Evolutionary conservation across 2,797 vertebrate species (phyloP).

Genomic region (Tokudaia muenninki): DNA sequence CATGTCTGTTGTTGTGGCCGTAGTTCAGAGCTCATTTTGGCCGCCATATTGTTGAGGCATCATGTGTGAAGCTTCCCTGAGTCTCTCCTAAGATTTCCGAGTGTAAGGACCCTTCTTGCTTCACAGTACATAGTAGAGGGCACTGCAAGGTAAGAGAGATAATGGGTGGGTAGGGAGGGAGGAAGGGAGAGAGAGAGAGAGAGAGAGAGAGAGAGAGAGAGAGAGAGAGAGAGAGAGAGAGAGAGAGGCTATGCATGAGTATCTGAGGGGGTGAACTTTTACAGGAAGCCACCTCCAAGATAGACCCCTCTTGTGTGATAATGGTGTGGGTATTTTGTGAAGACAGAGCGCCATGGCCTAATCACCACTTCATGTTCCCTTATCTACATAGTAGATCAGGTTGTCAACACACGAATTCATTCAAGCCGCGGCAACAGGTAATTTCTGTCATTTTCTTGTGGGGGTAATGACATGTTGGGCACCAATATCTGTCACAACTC

Average conservation of each 20-base stretch:
- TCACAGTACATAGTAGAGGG: not conserved
- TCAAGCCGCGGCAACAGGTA: not conserved
- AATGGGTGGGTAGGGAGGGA: too few relatives aligned
- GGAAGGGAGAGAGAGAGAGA: not conserved
- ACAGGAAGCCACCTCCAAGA: not conserved
- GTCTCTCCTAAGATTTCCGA: not conserved
- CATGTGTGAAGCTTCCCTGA: not conserved
- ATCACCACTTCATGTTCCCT: not conserved
- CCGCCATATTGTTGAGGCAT: not conserved
- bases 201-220: not conserved
- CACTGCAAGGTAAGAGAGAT: not conserved
- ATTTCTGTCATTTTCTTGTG: not conserved
- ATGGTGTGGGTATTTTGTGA: too few relatives aligned
- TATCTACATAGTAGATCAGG: not conserved
- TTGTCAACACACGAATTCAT: too few relatives aligned
- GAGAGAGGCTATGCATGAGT: not conserved
- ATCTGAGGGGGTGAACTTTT: not conserved
- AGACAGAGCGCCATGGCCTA: not conserved
- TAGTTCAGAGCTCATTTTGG: not conserved
- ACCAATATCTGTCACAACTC: not conserved
- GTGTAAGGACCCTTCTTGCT: not conserved
- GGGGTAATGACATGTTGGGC: not conserved
- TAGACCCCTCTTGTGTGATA: not conserved
- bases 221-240: not conserved
- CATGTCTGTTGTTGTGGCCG: not conserved